phyloP scores from a whole-genome alignment of 1,140 invertebrate genomes.

The Ericerus pela region DNA sequence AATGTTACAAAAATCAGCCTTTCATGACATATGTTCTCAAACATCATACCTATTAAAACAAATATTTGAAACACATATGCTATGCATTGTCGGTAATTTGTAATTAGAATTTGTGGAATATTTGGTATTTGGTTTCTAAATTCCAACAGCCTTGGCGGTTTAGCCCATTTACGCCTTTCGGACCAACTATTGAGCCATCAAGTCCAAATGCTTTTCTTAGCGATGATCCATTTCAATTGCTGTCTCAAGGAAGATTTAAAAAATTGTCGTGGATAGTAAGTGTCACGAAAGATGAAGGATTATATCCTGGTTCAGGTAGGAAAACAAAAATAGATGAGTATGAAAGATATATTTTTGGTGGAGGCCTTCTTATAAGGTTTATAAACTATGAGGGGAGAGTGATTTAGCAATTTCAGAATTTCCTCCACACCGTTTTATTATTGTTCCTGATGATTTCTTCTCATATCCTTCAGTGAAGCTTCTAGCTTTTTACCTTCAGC shows the following conservation, averaged over 20 bases:
- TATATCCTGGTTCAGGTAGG: conserved; percentile 35
- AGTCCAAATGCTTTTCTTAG: conserved; percentile 38
- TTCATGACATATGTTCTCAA: too few species aligned
- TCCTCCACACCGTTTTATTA: too few species aligned
- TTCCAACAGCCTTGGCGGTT: conserved; percentile 38
- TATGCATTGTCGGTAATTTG: too few species aligned
- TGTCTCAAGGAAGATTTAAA: conserved; percentile 17
- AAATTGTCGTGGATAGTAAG: conserved; percentile 32
- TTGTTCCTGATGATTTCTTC: too few species aligned
- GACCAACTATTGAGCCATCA: conserved; percentile 37
- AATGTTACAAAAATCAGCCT: too few species aligned
- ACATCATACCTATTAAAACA: too few species aligned
- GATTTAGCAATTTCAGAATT: not conserved
- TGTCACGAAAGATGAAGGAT: conserved; percentile 29
- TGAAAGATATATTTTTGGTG: not conserved
- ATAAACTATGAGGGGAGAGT: not conserved
- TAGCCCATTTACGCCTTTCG: conserved; percentile 44
- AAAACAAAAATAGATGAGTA: not conserved
- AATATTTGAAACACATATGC: too few species aligned
- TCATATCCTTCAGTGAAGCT: too few species aligned
- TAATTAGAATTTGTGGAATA: too few species aligned
- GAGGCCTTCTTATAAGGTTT: not conserved
- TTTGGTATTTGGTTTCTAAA: too few species aligned
- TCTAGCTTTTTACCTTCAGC: too few species aligned
- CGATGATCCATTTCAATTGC: conserved; percentile 37